phyloP scores from a whole-genome alignment of 2,888 invertebrate genomes.

The Clanis bilineata region DNA sequence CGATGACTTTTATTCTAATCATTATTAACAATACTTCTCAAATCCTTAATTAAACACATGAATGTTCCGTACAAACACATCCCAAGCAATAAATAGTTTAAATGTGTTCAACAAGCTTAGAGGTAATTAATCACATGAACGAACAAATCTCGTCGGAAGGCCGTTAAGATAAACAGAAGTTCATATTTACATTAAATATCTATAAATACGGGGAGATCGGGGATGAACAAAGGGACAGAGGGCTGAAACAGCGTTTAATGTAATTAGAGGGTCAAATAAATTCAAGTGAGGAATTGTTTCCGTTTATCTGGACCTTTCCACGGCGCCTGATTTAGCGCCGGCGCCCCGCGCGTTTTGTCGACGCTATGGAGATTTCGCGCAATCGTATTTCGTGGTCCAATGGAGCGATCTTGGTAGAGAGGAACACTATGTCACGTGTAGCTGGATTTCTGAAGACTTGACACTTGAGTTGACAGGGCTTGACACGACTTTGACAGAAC shows the following conservation, averaged over 20 bases:
- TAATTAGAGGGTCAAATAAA: slow-evolving; percentile 62
- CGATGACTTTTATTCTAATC: too few relatives aligned
- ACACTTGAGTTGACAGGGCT: too few relatives aligned
- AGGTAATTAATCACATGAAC: neutral
- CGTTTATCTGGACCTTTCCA: slow-evolving; percentile 59
- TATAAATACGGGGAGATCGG: neutral
- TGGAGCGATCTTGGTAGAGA: neutral
- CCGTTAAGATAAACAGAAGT: slow-evolving; percentile 12
- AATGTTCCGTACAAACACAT: neutral
- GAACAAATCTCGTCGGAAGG: neutral
- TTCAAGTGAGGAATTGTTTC: slow-evolving; percentile 55
- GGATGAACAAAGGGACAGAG: slow-evolving; percentile 7
- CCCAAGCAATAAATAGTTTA: neutral
- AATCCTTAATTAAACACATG: neutral
- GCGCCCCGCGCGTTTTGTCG: slow-evolving; percentile 31
- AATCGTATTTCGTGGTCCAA: slow-evolving; percentile 38
- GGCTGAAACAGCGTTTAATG: slow-evolving; percentile 37
- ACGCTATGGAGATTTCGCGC: slow-evolving; percentile 41
- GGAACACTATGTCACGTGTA: neutral
- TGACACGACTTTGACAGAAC: too few relatives aligned
- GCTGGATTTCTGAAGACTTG: neutral
- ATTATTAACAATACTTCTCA: too few relatives aligned
- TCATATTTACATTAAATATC: slow-evolving; percentile 12
- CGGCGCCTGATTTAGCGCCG: slow-evolving; percentile 48
- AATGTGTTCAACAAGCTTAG: neutral